Percentiles rank a stretch among this genome's conserved stretches.
These are phyloP conservation scores for Threskiornis aethiopicus DNA, from an alignment of 2,797 vertebrate species.

Conservation along the genomic window DNA sequence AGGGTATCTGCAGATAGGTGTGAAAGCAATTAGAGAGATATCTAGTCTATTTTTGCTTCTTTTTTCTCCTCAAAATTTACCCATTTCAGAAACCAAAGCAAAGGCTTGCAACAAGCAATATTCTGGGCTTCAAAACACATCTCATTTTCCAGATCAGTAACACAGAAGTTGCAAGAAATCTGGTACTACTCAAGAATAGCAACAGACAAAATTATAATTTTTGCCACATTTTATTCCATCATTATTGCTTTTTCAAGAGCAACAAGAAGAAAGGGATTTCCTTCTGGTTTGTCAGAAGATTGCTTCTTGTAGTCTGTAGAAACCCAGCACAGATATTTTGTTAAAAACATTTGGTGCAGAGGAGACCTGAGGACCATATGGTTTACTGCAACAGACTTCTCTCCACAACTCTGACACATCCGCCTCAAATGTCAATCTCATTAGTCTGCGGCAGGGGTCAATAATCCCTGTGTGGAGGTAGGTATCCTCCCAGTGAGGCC, in stretches of 20 bases:
- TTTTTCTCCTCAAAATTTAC: background rate
- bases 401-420: background rate
- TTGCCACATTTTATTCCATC: background rate
- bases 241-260: background rate
- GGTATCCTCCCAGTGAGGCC: background rate
- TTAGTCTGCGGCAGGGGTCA: background rate
- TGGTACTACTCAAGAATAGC: background rate
- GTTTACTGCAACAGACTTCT: background rate
- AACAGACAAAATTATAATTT: background rate
- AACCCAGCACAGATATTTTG: background rate
- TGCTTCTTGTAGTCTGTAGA: background rate
- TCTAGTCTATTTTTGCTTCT: background rate
- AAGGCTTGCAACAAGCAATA: background rate
- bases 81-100: background rate
- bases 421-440: background rate
- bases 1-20: background rate
- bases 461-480: background rate
- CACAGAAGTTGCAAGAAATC: slow-evolving; percentile 11
- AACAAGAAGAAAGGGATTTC: slow-evolving; percentile 15
- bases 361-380: background rate
- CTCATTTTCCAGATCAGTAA: background rate
- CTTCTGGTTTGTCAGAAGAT: background rate
- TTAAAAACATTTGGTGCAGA: background rate
- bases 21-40: slow-evolving; percentile 24
- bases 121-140: background rate